These are phyloP conservation scores for Hybognathus amarus DNA, from an alignment of 2,797 vertebrate genomes.

Conservation along the genomic window DNA sequence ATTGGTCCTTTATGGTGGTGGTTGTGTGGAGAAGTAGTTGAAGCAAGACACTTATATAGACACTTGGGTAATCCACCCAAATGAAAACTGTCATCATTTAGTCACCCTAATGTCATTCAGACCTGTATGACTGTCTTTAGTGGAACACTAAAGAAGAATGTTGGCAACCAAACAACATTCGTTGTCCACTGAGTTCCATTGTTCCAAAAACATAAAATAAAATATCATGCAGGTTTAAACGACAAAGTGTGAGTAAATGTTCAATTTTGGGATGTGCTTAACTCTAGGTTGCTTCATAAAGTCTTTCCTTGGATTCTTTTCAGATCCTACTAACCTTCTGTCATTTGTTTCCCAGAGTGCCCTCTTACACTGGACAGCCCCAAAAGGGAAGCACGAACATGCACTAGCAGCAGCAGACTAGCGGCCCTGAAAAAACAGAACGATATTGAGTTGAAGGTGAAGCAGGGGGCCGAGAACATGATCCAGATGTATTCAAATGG, in stretches of 20 bases:
- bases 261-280: neutral
- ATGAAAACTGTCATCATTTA: neutral
- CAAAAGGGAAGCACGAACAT: conserved; percentile 87
- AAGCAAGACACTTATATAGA: neutral
- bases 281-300: neutral
- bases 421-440: conserved; percentile 93
- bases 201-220: no score
- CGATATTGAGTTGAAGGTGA: conserved; percentile 97
- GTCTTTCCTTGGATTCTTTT: neutral
- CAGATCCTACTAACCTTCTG: neutral
- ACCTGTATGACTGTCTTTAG: no score
- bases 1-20: neutral
- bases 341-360: conserved; percentile 80
- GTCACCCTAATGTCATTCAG: neutral
- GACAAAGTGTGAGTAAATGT: neutral
- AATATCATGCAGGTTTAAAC: neutral
- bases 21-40: neutral
- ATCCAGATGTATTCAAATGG: conserved; percentile 98
- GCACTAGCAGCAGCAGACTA: conserved; percentile 87
- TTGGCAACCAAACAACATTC: neutral
- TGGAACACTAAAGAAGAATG: no score
- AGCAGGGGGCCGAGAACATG: conserved; percentile 98
- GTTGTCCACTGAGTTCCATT: neutral
- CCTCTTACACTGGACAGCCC: conserved; percentile 93
- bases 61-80: neutral